A percentile compares a stretch with the other conserved stretches of the same genome.
Conservation (phyloP, 2,797 vertebrate species). For the Sarcophilus harrisii region DNA sequence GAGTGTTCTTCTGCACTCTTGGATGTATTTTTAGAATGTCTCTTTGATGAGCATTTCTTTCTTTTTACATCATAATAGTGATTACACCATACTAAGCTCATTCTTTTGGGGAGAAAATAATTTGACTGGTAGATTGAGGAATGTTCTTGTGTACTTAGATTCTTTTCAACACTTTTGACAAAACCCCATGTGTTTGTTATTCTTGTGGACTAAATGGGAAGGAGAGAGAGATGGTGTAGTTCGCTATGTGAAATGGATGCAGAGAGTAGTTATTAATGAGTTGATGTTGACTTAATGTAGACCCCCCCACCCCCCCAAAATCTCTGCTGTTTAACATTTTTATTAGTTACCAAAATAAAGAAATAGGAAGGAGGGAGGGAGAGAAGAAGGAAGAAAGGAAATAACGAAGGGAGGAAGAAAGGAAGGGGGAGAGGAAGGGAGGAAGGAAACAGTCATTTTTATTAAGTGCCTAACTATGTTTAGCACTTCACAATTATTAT, state of each 20-base stretch:
- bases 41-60: not conserved
- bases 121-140: not conserved
- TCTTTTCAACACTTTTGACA: not conserved
- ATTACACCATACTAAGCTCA: not conserved
- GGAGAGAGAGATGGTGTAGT: not conserved
- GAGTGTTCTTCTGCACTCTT: not conserved
- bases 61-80: not conserved
- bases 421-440: no score
- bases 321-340: not conserved
- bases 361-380: not conserved
- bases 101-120: not conserved
- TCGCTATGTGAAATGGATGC: not conserved
- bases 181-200: not conserved
- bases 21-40: not conserved
- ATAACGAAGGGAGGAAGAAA: not conserved
- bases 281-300: not conserved
- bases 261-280: not conserved
- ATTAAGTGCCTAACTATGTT: not conserved
- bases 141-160: not conserved
- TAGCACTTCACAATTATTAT: not conserved
- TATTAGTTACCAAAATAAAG: not conserved
- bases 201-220: not conserved
- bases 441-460: not conserved
- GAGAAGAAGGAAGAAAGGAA: not conserved
- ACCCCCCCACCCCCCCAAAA: not conserved